A percentile compares a stretch with the other conserved stretches of the same genome.
These are phyloP conservation scores for Zelleria hepariella DNA, from an alignment of 2,888 invertebrate species.

Conservation along the genomic window DNA sequence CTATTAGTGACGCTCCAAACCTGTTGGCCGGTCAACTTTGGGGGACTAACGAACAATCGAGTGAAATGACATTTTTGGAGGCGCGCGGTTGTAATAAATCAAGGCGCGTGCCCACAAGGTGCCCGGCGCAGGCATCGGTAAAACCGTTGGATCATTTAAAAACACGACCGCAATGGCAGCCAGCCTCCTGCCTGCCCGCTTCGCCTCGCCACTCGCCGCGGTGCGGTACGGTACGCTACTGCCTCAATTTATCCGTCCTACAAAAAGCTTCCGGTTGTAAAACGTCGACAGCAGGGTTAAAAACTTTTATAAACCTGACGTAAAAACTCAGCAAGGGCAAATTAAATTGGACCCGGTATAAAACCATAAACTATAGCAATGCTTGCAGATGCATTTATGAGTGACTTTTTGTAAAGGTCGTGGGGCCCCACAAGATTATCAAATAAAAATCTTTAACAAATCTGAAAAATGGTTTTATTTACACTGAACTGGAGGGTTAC, in stretches of 20 bases:
- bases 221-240: background rate
- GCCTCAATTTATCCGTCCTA: background rate
- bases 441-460: no score
- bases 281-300: no score
- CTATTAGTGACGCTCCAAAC: background rate
- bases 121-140: constrained; percentile 19
- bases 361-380: no score
- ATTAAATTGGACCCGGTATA: no score
- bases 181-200: background rate
- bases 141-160: constrained; percentile 32
- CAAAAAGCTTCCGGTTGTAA: no score
- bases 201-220: constrained; percentile 17
- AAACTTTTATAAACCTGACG: no score
- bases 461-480: no score
- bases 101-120: constrained; percentile 22
- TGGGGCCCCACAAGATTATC: no score
- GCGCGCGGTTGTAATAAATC: constrained; percentile 17
- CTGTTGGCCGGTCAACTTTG: background rate
- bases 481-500: no score
- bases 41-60: background rate
- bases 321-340: no score
- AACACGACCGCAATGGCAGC: constrained; percentile 26
- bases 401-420: no score
- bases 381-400: no score
- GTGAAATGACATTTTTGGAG: constrained; percentile 1